Evolutionary conservation across 2,888 invertebrate genomes (phyloP).

Genomic region (Sturmia bella): DNA sequence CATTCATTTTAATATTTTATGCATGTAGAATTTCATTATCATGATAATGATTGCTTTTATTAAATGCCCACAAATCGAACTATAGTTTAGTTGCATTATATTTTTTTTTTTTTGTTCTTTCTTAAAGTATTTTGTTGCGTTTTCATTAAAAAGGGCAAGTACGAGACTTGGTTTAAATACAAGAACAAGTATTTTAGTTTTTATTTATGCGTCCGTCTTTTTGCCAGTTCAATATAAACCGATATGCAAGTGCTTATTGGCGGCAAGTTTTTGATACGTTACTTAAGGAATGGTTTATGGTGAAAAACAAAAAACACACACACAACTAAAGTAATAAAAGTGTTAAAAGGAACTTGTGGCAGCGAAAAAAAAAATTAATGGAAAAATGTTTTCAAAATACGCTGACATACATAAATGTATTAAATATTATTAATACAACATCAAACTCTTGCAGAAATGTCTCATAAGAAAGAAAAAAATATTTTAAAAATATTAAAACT

Average conservation of each 20-base stretch:
- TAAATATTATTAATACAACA: no score
- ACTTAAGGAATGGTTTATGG: no score
- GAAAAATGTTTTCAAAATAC: no score
- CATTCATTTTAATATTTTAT: constrained; percentile 40
- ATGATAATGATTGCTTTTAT: constrained; percentile 52
- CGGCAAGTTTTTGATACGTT: not conserved
- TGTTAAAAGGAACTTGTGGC: no score
- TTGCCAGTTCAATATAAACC: constrained; percentile 26
- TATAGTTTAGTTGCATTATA: constrained; percentile 13
- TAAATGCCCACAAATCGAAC: constrained; percentile 55
- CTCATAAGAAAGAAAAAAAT: no score
- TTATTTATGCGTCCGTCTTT: constrained; percentile 6
- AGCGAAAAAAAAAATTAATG: no score
- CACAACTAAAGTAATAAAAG: no score
- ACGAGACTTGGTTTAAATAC: constrained; percentile 33
- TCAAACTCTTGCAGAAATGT: no score
- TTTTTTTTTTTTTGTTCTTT: not conserved
- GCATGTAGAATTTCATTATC: constrained; percentile 58
- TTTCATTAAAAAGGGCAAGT: constrained; percentile 55
- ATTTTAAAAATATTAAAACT: no score
- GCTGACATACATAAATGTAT: no score
- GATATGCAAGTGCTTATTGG: constrained; percentile 29
- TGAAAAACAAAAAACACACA: no score
- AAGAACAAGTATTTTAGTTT: constrained; percentile 9
- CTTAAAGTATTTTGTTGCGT: constrained; percentile 26